Base-by-base conservation (phyloP, 2,113 vertebrate genomes). In the Elaphurus davidianus region DNA sequence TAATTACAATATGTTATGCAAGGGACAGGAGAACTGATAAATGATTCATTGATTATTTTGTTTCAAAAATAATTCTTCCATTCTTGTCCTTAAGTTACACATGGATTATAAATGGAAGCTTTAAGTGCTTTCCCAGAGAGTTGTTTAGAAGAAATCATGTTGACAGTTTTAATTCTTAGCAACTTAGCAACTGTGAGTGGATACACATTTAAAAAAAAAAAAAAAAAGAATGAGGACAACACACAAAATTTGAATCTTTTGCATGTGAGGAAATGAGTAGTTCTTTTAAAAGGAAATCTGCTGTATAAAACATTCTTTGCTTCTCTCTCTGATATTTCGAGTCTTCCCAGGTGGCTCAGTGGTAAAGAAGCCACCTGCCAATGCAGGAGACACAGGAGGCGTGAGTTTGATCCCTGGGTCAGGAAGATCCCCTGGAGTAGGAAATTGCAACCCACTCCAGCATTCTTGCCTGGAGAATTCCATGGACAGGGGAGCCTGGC, bases 1-100 rank as follows among this genome's bases (percentile, higher is more conserved):
- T 98, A 98, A 99, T 99, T 98, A 98, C 94, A 97, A 96, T 98
- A 98, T 98, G 95, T 98, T 98, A 97, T 88, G 98, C 91, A 96
- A 98, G 98, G 86, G 93, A 92, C 91, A 95, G 86, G 97, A 98
- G 96, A 98, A 98, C 90, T 97, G 96, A 98, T 98, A 98, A 99
- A 98, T 98, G 98, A 99, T 98, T 97, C 98, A 98, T 97, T 97
- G 98, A 98, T 98, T 98, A 97, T 98, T 97, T 98, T 97, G 81
- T 96, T 96, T 98, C 96, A 88, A 25, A 97, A 98, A 99, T 98
- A 97, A 98, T 95, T 97, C 88, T 93, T 97, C 97, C 89, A 93
- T 98, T 98, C 97, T 78, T 97, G 98, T 98, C 98, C 98, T 97
- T 98, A 96, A 96, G 96, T 98, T 97, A 93, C 91, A 96, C 67